Base-by-base conservation (phyloP, 2,113 vertebrate species). In the Erythrocercus mccallii region DNA sequence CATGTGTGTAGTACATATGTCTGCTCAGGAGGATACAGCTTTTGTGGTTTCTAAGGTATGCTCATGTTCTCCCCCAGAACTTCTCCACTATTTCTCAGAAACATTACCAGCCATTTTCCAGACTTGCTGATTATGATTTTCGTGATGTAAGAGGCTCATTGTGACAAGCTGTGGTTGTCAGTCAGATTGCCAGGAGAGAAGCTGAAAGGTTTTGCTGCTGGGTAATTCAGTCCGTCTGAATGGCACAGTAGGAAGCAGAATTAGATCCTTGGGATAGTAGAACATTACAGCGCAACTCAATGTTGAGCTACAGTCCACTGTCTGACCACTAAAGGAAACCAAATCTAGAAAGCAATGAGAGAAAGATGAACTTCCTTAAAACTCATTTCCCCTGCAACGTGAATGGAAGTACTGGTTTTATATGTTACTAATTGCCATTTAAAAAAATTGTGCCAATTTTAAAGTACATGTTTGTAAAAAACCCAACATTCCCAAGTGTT, bases 401-500 rank as follows among this genome's bases (percentile, higher is more conserved):
- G 78, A 94, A 74, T 48, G 76, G 82, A 96, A 96, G 81, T 70
- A 50, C 86, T 96, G 90, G 58, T 94, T 96, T 96, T 95, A 85
- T 95, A 91, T 90, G 50, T 94, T 96, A 87, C 81, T 81, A 62
- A 92, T 93, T 94, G 81, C 96, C 96, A 95, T 95, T 96, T 94
- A 50, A 88, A 96, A 96, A 64, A 89, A 80, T 54, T 92, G 97
- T 98, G 97, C 97, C 98, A 98, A 98, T 95, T 86, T 96, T 94
- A 78, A 97, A 92, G 73, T 96, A 76, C 61, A 19, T 80, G 78
- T 92, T 94, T 96, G 88, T 97, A 87, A 88, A 88, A 92, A 96
- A 71, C 58, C 66, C 70, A 76, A 71, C 95, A 96, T 97, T 97
- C 93, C 95, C 90, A 80, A 94, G 58, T 93, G 91, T 96, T 88